Base-by-base conservation (phyloP, 2,113 vertebrate species). In the Chaetodon trifascialis region DNA sequence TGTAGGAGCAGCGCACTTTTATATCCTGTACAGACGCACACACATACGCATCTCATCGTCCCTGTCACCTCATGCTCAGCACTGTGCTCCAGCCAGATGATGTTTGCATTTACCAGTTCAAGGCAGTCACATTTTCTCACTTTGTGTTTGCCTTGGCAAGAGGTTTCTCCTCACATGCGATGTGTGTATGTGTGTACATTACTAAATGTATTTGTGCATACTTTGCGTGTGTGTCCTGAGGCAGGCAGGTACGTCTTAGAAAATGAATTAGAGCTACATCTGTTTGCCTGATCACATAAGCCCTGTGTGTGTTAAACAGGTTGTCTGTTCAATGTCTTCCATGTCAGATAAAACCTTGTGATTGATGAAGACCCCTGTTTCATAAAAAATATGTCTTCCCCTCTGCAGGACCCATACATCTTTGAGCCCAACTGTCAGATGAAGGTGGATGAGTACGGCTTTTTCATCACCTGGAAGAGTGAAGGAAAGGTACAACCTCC, bases 381-480 rank as follows among this genome's bases (percentile, higher is more conserved):
- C 23, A 34, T 30, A 55, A 71, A 79, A 77, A 72, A 19, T 56
- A 1, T 34, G 80, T 7, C 65, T 1, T 84, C 83, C 89, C 89
- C 25, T 88, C 84, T 73, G 64, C 90, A 99, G 98, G 98, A 99
- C 86, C 97, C 98, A 3, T 98, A 96, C 83, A 94, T 97, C 54
- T 98, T 99, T 91, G 98, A 99, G 93, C 96, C 97, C 79, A 97
- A 96, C 91, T 99, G 97, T 90, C 96, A 97, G 89, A 97, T 99
- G 94, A 97, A 94, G 92, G 97, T 99, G 82, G 98, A 99, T 60
- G 97, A 99, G 91, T 99, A 96, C 86, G 98, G 98, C 16, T 99
- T 99, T 90, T 99, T 99, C 91, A 95, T 99, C 85, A 97, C 96
- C 30, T 99, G 98, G 98, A 99, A 97, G 92, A 98, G 96, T 81